A percentile compares a stretch with the other conserved stretches of the same genome.
Conservation (phyloP, 2,888 invertebrate species). For the Galerucella nymphaeae region DNA sequence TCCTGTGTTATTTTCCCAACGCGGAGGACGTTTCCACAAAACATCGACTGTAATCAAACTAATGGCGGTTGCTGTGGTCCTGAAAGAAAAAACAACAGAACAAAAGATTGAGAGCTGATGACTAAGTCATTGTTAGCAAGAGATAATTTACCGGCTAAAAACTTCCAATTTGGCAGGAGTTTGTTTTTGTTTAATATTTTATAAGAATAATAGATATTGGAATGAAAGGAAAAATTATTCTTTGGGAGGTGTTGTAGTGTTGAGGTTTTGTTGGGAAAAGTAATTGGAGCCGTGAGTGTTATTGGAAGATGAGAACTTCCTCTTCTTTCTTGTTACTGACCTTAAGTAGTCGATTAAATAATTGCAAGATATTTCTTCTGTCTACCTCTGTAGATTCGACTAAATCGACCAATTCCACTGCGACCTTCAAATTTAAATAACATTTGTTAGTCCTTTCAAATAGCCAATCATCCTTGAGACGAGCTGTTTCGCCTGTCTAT, state of each 20-base stretch:
- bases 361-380: too few species aligned
- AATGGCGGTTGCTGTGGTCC: slow-evolving; percentile 33
- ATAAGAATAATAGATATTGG: slow-evolving; percentile 14
- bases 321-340: too few species aligned
- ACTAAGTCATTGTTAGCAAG: slow-evolving; percentile 31
- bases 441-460: too few species aligned
- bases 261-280: not conserved
- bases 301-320: too few species aligned
- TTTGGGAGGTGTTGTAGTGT: not conserved
- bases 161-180: slow-evolving; percentile 29
- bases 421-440: too few species aligned
- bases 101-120: slow-evolving; percentile 34
- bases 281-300: not conserved
- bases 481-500: too few species aligned
- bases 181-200: slow-evolving; percentile 32
- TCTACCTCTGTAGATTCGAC: too few species aligned
- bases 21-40: slow-evolving; percentile 13
- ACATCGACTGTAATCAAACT: slow-evolving; percentile 36
- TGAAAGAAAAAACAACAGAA: slow-evolving; percentile 31
- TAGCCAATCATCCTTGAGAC: too few species aligned
- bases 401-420: too few species aligned
- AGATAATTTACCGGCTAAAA: slow-evolving; percentile 33
- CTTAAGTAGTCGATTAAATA: too few species aligned
- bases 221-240: slow-evolving; percentile 1
- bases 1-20: slow-evolving; percentile 10